Base-by-base conservation (phyloP, 2,113 vertebrate species). In the Nothocercus nigrocapillus region DNA sequence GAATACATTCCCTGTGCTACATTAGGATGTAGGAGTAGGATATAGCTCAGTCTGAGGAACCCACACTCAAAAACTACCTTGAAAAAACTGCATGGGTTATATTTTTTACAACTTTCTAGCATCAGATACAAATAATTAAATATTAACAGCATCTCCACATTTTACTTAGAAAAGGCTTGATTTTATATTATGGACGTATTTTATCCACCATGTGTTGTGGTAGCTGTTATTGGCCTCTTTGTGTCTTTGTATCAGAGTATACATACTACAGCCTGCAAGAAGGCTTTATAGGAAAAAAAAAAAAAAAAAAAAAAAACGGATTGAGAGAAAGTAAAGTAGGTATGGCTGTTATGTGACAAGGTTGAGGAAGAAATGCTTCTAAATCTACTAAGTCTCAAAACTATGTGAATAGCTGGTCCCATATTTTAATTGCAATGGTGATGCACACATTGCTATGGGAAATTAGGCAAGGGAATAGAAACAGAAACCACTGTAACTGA, bases 101-200 rank as follows among this genome's bases (percentile, higher is more conserved):
- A 32, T 18, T 84, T 81, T 38, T 56, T 40, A 69, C 11, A 38
- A 72, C 25, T 18, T 38, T 25, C 68, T 34, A 24, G 11, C 22
- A 38, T 40, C 0, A 0, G 75, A n/a, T 59, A n/a, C 21, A 44
- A n/a, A n/a, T n/a, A 58, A 3, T 4, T 47, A 5, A 76, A 38
- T 28, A 20, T 44, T 67, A 59, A 7, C 32, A 63, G 6, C 16
- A 32, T 68, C 40, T 66, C 81, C 11, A 61, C 21, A 38, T 74
- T 58, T 58, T 56, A 30, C 42, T 68, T 61, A 61, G 45, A 72
- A 7, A 63, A 6, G 28, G 2, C 7, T 27, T 47, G 32, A 84
- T 13, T 44, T 67, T 87, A 58, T 51, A 47, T 82, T 82, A 53
- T 22, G 25, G 27, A n/a, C 28, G 92, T 78, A 28, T 82, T 75